Evolutionary conservation across 2,888 invertebrate genomes (phyloP).

Genomic region (Acleris emargana): DNA sequence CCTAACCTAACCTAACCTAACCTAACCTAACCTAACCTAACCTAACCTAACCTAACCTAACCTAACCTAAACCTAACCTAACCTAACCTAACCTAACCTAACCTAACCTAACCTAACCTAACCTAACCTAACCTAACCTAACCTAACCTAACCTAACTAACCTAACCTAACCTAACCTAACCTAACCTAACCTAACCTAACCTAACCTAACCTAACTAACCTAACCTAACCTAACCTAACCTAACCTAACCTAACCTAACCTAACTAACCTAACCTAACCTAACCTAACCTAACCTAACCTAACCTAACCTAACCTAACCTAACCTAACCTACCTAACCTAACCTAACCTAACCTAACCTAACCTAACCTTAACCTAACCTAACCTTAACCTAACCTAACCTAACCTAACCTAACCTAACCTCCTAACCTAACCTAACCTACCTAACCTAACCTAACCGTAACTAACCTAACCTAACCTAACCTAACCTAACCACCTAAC

Average conservation of each 20-base stretch:
- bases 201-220: too few relatives aligned
- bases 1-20: conserved; percentile 22
- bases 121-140: conserved; percentile 23
- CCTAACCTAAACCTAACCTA: not conserved
- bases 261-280: conserved; percentile 37
- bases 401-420: conserved; percentile 10
- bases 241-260: conserved; percentile 35
- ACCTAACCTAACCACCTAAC: not conserved
- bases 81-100: conserved; percentile 30
- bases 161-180: conserved; percentile 31
- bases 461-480: too few relatives aligned
- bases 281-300: conserved; percentile 37
- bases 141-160: conserved; percentile 30
- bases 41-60: conserved; percentile 15
- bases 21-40: conserved; percentile 20
- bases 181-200: conserved; percentile 31
- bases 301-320: conserved; percentile 36
- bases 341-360: conserved; percentile 37
- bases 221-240: conserved; percentile 27
- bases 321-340: conserved; percentile 36
- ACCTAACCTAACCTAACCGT: too few relatives aligned
- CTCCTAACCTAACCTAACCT: too few relatives aligned
- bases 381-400: conserved; percentile 34
- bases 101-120: conserved; percentile 29
- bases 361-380: conserved; percentile 26